Percentiles rank a stretch among this genome's conserved stretches.
Evolutionary conservation across 2,113 vertebrate genomes (phyloP).

Genomic region (Halcyon senegalensis): DNA sequence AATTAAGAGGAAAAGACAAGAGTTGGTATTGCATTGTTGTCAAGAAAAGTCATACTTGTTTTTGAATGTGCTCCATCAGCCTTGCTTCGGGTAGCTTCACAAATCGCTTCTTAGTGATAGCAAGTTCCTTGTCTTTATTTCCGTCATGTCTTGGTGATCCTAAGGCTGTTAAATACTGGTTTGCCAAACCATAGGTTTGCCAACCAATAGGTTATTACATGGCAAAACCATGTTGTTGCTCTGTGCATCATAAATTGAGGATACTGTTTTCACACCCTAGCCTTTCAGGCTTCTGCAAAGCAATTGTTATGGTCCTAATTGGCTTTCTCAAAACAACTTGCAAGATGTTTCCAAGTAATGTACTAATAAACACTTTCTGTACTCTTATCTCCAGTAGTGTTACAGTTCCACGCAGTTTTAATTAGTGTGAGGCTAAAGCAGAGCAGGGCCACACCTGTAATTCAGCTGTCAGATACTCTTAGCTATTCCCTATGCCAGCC

Average conservation of each 20-base stretch:
- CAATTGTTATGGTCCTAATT: not conserved
- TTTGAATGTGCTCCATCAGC: not conserved
- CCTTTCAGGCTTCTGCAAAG: not conserved
- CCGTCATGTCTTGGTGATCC: not conserved
- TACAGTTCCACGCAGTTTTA: not conserved
- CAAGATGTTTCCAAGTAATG: not conserved
- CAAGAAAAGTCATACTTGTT: not conserved
- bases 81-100: not conserved
- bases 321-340: not conserved
- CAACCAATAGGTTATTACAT: not conserved
- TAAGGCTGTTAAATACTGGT: not conserved
- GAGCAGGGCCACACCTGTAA: not conserved
- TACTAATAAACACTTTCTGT: not conserved
- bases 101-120: not conserved
- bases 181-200: not conserved
- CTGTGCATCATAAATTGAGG: not conserved
- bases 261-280: not conserved
- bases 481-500: not conserved
- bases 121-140: not conserved
- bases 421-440: not conserved
- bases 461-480: not conserved
- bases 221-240: not conserved
- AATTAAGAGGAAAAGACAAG: not conserved
- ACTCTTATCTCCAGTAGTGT: not conserved
- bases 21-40: not conserved